Evolutionary conservation across 2,888 invertebrate genomes (phyloP), one percentile per base, ranked within the genome.

Genomic region (Homarus gammarus): DNA sequence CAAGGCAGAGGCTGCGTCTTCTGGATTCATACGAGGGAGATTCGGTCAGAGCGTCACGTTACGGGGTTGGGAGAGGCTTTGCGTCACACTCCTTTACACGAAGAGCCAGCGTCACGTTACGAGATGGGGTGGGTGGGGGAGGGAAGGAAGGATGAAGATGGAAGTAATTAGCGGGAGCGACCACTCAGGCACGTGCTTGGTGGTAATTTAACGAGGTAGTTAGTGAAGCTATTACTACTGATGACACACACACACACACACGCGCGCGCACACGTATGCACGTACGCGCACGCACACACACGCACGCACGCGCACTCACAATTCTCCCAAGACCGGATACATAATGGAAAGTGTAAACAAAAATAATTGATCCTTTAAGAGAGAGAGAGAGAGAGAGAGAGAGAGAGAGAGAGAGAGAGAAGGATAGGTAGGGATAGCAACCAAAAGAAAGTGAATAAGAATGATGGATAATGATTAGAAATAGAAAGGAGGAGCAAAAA

Each of bases 141-240:
- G 72, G n/a, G 64, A 3, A n/a, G n/a, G n/a, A n/a, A n/a, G n/a
- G n/a, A n/a, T n/a, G n/a, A n/a, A n/a, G n/a, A n/a, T n/a, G n/a
- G n/a, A n/a, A 8, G 38, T n/a, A 73, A 73, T 73, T 73, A 73
- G 44, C 5, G 73, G 5, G 73, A n/a, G 73, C 38, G 18, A 38
- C 8, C 73, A 73, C 31, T 73, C 27, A 22, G 73, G 10, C 38
- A 73, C 73, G 40, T 27, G 27, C 40, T 73, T 73, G 38, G 73
- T 18, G 73, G 73, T 73, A 73, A 73, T 73, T 73, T 40, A 73
- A 73, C 40, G 73, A 44, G 73, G 73, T 44, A 73, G 73, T 73
- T 73, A 73, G 73, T 22, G 38, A 38, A n/a, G n/a, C 38, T 15
- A 73, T 73, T 73, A 73, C 10, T 18, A 10, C 27, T 40, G 40